These are phyloP conservation scores for Drosophila repleta DNA, from an alignment of 1,140 invertebrate genomes.

Conservation along the genomic window DNA sequence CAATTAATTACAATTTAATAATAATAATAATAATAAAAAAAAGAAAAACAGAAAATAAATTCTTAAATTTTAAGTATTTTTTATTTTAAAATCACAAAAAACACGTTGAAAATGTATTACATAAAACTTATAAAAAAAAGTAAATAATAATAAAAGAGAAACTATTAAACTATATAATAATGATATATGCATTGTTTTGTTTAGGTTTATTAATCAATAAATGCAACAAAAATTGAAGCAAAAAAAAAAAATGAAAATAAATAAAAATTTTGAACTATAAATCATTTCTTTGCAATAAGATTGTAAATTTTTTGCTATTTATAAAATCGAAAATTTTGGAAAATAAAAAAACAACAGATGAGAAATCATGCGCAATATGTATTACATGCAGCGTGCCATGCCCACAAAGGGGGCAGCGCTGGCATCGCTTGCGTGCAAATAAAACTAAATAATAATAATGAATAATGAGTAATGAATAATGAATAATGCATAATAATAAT, in stretches of 20 bases:
- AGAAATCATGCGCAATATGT: slow-evolving; percentile 45
- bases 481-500: slow-evolving; percentile 21
- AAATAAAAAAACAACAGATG: background rate
- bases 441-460: slow-evolving; percentile 40
- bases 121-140: slow-evolving; percentile 66
- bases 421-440: slow-evolving; percentile 31
- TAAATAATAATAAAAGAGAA: slow-evolving; percentile 54
- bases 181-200: slow-evolving; percentile 75
- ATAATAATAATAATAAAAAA: slow-evolving; percentile 30
- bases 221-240: slow-evolving; percentile 31
- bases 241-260: slow-evolving; percentile 22
- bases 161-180: slow-evolving; percentile 47
- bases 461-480: slow-evolving; percentile 25
- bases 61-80: slow-evolving; percentile 71
- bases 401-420: slow-evolving; percentile 18
- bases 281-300: slow-evolving; percentile 67
- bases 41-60: slow-evolving; percentile 33
- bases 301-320: slow-evolving; percentile 82
- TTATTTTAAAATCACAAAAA: slow-evolving; percentile 71
- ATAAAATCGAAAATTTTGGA: slow-evolving; percentile 40
- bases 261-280: slow-evolving; percentile 48
- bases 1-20: slow-evolving; percentile 70
- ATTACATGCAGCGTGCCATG: slow-evolving; percentile 47
- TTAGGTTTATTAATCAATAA: slow-evolving; percentile 70
- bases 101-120: slow-evolving; percentile 81